These are phyloP conservation scores for Psylliodes chrysocephalus DNA, from an alignment of 2,888 invertebrate genomes.

Conservation along the genomic window DNA sequence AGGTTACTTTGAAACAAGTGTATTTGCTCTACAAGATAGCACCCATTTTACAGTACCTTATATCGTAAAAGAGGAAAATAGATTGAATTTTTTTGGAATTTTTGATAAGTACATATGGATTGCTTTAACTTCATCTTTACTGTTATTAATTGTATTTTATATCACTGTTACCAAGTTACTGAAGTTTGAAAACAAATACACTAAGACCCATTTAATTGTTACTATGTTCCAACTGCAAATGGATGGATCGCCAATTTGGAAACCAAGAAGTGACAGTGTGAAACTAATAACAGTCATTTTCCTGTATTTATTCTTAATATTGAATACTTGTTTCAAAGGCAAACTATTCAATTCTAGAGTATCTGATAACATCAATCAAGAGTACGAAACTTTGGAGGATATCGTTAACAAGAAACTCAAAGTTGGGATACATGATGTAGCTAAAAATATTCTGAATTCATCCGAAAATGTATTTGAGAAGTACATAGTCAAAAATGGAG, in stretches of 20 bases:
- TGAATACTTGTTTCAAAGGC: conserved; percentile 1
- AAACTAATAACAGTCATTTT: neutral
- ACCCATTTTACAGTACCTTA: conserved; percentile 6
- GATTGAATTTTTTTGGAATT: neutral
- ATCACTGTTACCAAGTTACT: too few relatives aligned
- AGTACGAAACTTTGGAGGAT: conserved; percentile 7
- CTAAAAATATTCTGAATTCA: neutral
- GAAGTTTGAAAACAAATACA: too few relatives aligned
- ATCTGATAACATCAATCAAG: neutral
- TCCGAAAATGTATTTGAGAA: conserved; percentile 5
- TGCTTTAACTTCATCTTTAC: too few relatives aligned
- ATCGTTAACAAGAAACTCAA: conserved; percentile 8
- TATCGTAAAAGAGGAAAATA: neutral
- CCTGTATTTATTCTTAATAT: neutral
- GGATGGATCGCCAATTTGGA: neutral
- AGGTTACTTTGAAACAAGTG: conserved; percentile 3
- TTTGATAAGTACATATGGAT: neutral
- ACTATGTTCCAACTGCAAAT: neutral
- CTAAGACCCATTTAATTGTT: neutral
- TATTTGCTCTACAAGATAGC: neutral
- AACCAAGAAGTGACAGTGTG: neutral
- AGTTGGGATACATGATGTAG: neutral
- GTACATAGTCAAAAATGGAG: neutral
- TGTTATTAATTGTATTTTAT: too few relatives aligned
- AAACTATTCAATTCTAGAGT: conserved; percentile 19